These are phyloP conservation scores for Pecten maximus DNA, from an alignment of 2,888 invertebrate species.

Conservation along the genomic window DNA sequence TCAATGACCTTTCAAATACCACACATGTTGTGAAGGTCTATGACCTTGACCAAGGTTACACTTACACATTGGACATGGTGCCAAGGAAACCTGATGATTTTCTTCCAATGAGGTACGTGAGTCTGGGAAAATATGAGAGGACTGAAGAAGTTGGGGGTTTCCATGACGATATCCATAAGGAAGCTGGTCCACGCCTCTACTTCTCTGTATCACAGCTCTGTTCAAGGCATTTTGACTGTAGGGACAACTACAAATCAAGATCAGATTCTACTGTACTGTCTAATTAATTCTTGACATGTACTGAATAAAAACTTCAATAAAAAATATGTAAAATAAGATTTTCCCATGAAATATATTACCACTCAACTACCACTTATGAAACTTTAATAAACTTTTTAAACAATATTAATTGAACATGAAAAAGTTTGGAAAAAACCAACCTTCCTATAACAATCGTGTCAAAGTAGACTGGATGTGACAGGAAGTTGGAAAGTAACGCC, in stretches of 20 bases:
- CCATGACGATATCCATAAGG: constrained; percentile 69
- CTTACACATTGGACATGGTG: constrained; percentile 7
- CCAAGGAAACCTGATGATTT: not conserved
- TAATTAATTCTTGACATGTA: too few species aligned
- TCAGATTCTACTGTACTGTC: too few species aligned
- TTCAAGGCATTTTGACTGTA: constrained; percentile 65
- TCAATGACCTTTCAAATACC: too few species aligned
- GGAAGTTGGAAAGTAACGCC: constrained; percentile 88
- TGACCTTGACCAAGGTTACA: not conserved
- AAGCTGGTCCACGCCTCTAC: constrained; percentile 63
- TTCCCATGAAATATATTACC: not conserved
- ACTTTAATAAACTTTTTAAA: not conserved
- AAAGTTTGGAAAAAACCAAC: constrained; percentile 72
- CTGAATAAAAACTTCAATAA: too few species aligned
- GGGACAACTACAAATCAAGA: constrained; percentile 65
- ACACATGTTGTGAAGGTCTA: not conserved
- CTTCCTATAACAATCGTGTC: constrained; percentile 89
- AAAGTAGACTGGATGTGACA: constrained; percentile 88
- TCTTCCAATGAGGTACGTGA: constrained; percentile 59
- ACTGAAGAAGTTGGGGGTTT: constrained; percentile 67
- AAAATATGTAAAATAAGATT: too few species aligned
- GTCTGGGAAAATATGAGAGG: constrained; percentile 64
- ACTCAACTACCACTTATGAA: not conserved
- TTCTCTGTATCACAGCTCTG: constrained; percentile 78
- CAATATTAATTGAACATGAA: not conserved